Percentiles rank a stretch among this genome's conserved stretches.
These are phyloP conservation scores for Tenthredo scrophulariae DNA, from an alignment of 2,888 invertebrate genomes.

Conservation along the genomic window DNA sequence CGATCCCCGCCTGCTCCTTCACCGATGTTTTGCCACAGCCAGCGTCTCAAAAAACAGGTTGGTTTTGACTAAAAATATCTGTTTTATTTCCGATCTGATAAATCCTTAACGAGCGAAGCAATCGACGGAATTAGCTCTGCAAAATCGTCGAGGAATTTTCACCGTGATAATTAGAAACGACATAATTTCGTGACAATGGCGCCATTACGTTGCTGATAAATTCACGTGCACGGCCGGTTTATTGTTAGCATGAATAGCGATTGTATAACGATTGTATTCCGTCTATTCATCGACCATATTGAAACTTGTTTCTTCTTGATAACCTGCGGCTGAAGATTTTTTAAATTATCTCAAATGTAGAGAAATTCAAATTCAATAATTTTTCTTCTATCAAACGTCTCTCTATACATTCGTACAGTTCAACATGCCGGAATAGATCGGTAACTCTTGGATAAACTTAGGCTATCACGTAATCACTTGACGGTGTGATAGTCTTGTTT, in stretches of 20 bases:
- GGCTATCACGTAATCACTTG: background rate
- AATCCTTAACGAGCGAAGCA: background rate
- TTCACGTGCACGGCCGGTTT: background rate
- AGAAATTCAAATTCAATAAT: background rate
- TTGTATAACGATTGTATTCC: background rate
- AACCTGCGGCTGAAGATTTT: background rate
- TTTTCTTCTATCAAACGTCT: background rate
- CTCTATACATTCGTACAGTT: background rate
- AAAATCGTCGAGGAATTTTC: background rate
- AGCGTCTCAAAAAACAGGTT: slow-evolving; percentile 62
- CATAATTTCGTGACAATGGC: background rate
- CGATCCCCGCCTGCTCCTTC: background rate
- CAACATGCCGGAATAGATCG: background rate
- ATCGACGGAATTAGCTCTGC: background rate
- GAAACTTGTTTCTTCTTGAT: background rate
- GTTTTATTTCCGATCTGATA: background rate
- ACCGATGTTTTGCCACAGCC: slow-evolving; percentile 5
- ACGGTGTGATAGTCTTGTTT: background rate
- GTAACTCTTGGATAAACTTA: background rate
- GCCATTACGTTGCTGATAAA: slow-evolving; percentile 2
- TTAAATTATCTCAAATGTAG: background rate
- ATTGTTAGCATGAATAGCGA: background rate
- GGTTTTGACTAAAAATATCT: slow-evolving; percentile 45
- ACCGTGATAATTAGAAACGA: background rate
- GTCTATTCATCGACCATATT: background rate